Evolutionary conservation across 2,888 invertebrate genomes (phyloP).

Genomic region (Plemyria rubiginata): DNA sequence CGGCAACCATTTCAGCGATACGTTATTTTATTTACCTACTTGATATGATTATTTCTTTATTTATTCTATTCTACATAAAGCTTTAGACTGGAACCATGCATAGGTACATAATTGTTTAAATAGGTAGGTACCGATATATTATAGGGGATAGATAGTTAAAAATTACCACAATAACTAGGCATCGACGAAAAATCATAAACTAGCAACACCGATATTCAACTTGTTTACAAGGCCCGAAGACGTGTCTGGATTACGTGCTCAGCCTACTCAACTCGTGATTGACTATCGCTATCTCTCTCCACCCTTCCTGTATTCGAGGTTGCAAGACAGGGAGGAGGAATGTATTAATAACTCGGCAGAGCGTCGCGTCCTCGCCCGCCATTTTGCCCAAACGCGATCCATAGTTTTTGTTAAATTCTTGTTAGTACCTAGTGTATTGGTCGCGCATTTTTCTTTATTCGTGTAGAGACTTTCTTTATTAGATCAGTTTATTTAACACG

Average conservation of each 20-base stretch:
- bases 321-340: constrained; percentile 62
- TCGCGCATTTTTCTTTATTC: constrained; percentile 27
- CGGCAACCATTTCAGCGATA: no score
- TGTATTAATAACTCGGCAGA: constrained; percentile 77
- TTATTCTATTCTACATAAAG: no score
- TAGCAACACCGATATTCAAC: constrained; percentile 64
- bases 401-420: constrained; percentile 63
- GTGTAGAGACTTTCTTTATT: neutral
- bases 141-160: neutral
- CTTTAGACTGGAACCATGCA: no score
- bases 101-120: no score
- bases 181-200: constrained; percentile 35
- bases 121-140: no score
- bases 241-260: constrained; percentile 83
- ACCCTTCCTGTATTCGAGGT: constrained; percentile 34
- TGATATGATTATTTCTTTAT: no score
- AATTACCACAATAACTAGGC: constrained; percentile 22
- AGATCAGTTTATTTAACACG: neutral
- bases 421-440: constrained; percentile 53
- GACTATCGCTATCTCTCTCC: constrained; percentile 66
- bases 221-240: constrained; percentile 82
- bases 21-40: no score
- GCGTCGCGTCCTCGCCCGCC: constrained; percentile 64
- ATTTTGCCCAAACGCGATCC: constrained; percentile 77
- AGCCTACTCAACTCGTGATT: constrained; percentile 68